Conservation (phyloP, 1,140 invertebrate genomes). For the Phthorimaea operculella region DNA sequence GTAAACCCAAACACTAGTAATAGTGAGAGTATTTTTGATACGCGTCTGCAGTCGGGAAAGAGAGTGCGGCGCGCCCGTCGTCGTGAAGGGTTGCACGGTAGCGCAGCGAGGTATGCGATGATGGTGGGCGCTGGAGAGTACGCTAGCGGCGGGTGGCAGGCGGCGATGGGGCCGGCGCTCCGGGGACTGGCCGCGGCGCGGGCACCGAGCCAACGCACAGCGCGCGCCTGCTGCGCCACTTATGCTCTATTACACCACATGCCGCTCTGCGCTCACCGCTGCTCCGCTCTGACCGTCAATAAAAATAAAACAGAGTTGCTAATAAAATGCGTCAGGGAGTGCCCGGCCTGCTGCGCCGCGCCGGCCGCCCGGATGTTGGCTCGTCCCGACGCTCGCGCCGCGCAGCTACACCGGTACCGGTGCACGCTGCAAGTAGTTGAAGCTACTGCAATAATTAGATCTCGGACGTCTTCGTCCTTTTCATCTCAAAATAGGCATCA, state of each 20-base stretch:
- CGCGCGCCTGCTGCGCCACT: constrained; percentile 39
- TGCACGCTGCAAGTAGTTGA: too few species aligned
- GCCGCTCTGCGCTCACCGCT: constrained; percentile 19
- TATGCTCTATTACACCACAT: constrained; percentile 49
- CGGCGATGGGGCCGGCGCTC: constrained; percentile 44
- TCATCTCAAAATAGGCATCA: neutral
- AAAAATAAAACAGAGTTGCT: constrained; percentile 48
- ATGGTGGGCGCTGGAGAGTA: neutral
- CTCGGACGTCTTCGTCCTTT: neutral
- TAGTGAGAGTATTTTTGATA: constrained; percentile 10
- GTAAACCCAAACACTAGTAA: constrained; percentile 20
- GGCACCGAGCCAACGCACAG: constrained; percentile 51
- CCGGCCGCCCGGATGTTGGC: neutral
- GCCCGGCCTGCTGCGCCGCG: constrained; percentile 5
- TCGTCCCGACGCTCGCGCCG: neutral
- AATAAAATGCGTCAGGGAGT: constrained; percentile 24
- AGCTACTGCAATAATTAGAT: neutral
- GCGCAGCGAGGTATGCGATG: constrained; percentile 9
- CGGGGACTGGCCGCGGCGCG: constrained; percentile 47
- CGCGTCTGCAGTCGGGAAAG: neutral
- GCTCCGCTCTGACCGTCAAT: constrained; percentile 31
- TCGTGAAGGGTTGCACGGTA: neutral
- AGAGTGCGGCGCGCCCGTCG: neutral
- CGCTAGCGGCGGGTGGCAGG: constrained; percentile 31
- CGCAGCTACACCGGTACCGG: too few species aligned